Conservation (phyloP, 2,888 invertebrate genomes). For the Aproaerema taeniolella region DNA sequence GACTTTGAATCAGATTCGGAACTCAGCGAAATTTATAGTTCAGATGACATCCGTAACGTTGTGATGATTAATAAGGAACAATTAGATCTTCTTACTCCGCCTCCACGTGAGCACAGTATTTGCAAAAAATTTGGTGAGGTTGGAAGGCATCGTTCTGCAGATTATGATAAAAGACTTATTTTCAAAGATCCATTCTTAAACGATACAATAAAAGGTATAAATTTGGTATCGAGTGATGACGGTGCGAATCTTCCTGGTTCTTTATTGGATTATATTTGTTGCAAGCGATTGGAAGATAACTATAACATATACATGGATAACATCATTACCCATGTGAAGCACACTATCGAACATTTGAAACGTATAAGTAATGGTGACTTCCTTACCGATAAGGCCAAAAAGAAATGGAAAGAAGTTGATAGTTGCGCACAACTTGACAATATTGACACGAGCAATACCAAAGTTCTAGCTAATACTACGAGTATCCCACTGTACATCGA, state of each 20-base stretch:
- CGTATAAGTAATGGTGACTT: slow-evolving; percentile 68
- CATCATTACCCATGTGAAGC: slow-evolving; percentile 54
- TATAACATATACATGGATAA: slow-evolving; percentile 66
- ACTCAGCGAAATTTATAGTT: slow-evolving; percentile 43
- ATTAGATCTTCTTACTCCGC: slow-evolving; percentile 41
- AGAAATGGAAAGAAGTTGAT: slow-evolving; percentile 55
- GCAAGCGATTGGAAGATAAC: slow-evolving; percentile 56
- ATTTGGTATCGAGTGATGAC: slow-evolving; percentile 32
- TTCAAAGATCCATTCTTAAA: slow-evolving; percentile 48
- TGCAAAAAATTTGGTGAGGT: slow-evolving; percentile 53
- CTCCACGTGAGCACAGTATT: slow-evolving; percentile 43
- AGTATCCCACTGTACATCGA: slow-evolving; percentile 52
- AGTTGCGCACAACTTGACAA: slow-evolving; percentile 17
- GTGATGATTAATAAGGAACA: slow-evolving; percentile 49
- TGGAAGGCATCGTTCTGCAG: slow-evolving; percentile 38
- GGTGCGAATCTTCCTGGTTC: slow-evolving; percentile 47
- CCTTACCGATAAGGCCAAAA: slow-evolving; percentile 57
- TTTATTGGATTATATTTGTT: slow-evolving; percentile 57
- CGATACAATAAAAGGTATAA: slow-evolving; percentile 41
- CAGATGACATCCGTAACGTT: slow-evolving; percentile 44
- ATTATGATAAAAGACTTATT: slow-evolving; percentile 39
- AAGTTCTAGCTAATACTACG: slow-evolving; percentile 44
- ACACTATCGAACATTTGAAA: slow-evolving; percentile 65
- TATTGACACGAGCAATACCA: slow-evolving; percentile 28
- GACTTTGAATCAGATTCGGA: slow-evolving; percentile 55